phyloP scores from a whole-genome alignment of 2,888 invertebrate genomes.

The Germaria angustata region DNA sequence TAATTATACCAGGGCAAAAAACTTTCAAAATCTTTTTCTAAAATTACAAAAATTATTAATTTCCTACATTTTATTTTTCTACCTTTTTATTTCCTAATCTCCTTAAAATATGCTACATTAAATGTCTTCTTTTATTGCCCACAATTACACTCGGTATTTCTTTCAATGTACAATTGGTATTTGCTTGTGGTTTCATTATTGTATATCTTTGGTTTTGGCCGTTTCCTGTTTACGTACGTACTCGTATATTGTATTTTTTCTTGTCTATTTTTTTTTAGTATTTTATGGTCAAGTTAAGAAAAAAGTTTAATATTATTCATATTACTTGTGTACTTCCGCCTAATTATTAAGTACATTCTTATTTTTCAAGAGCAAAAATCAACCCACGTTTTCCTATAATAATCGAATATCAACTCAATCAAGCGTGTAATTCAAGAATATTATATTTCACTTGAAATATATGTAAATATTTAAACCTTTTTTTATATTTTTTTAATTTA shows the following conservation, averaged over 20 bases:
- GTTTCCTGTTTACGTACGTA: too few species aligned
- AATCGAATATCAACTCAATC: neutral
- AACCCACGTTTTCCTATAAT: neutral
- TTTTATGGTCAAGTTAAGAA: neutral
- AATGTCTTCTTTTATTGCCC: too few species aligned
- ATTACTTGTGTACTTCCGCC: neutral
- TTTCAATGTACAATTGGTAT: too few species aligned
- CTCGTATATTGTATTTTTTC: too few species aligned
- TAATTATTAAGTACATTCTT: neutral
- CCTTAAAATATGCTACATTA: neutral
- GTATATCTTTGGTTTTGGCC: too few species aligned
- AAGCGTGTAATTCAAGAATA: neutral
- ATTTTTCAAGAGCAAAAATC: neutral
- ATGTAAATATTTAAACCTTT: too few species aligned
- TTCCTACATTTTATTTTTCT: neutral
- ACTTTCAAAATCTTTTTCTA: too few species aligned
- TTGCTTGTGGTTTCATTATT: too few species aligned
- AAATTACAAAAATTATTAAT: too few species aligned
- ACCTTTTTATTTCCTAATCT: neutral
- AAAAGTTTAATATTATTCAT: neutral
- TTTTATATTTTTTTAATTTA: too few species aligned
- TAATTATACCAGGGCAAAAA: too few species aligned
- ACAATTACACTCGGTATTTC: too few species aligned
- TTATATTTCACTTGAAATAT: neutral
- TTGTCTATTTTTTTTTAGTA: neutral